Percentiles rank a stretch among this genome's conserved stretches.
Conservation (phyloP, 2,113 vertebrate genomes). For the Panthera tigris region DNA sequence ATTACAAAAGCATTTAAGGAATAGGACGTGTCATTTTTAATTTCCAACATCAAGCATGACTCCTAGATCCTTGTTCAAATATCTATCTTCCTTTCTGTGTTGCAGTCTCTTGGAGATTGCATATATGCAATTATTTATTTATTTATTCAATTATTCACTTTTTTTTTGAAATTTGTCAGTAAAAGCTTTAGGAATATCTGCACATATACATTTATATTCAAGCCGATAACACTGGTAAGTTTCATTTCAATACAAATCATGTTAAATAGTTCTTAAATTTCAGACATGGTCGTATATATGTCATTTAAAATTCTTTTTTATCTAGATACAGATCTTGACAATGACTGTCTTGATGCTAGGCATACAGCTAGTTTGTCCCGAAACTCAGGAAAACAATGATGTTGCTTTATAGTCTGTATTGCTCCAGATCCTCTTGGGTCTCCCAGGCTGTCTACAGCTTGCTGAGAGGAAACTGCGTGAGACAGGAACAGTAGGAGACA, state of each 20-base stretch:
- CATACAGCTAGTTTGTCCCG: constrained; percentile 86
- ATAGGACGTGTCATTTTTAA: background rate
- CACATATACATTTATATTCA: constrained; percentile 45
- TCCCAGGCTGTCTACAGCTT: constrained; percentile 90
- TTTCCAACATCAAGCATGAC: background rate
- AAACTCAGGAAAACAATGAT: constrained; percentile 95
- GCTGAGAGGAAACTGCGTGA: constrained; percentile 84
- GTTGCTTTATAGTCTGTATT: constrained; percentile 95
- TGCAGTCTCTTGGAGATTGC: background rate
- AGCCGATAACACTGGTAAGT: background rate
- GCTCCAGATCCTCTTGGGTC: constrained; percentile 89
- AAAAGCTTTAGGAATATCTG: constrained; percentile 62
- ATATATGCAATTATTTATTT: no score
- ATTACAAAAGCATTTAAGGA: background rate
- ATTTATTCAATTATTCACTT: no score
- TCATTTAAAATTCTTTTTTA: constrained; percentile 75
- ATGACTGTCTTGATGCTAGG: constrained; percentile 80
- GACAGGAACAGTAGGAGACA: constrained; percentile 92
- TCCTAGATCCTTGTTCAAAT: background rate
- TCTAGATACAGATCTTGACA: constrained; percentile 87
- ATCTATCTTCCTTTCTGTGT: background rate
- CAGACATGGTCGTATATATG: constrained; percentile 26
- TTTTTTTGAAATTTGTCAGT: background rate
- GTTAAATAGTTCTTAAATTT: constrained; percentile 26
- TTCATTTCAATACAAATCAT: constrained; percentile 41